phyloP scores from a whole-genome alignment of 2,113 vertebrate species.

The Hoplias malabaricus region DNA sequence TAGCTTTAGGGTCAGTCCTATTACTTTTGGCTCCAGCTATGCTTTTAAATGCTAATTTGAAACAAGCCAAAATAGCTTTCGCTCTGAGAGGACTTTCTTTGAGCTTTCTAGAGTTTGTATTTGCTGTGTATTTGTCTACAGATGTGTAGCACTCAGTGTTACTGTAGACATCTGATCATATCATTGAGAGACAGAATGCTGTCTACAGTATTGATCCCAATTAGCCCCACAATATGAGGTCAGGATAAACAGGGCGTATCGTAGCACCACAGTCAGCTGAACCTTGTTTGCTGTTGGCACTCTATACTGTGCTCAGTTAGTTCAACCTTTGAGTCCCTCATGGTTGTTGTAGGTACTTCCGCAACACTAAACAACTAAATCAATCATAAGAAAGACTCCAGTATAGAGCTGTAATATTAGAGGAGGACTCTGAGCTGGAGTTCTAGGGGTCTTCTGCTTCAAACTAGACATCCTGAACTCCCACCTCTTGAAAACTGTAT shows the following conservation, averaged over 20 bases:
- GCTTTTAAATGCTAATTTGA: conserved; percentile 8
- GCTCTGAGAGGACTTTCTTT: neutral
- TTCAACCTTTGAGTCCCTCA: too few relatives aligned
- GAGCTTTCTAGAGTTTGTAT: neutral
- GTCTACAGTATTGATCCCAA: conserved; percentile 3
- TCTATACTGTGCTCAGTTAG: too few relatives aligned
- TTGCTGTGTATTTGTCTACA: neutral
- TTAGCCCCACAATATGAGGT: neutral
- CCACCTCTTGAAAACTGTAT: too few relatives aligned
- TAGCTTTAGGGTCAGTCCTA: neutral
- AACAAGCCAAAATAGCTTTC: neutral
- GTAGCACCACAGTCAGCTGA: neutral
- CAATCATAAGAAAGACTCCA: too few relatives aligned
- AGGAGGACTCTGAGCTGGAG: too few relatives aligned
- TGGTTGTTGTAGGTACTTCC: too few relatives aligned
- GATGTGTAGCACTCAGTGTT: neutral
- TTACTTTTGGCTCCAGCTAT: neutral
- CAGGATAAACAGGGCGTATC: neutral
- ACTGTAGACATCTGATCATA: neutral
- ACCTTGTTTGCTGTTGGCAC: neutral
- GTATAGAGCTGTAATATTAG: too few relatives aligned
- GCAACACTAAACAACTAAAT: too few relatives aligned
- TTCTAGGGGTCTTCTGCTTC: too few relatives aligned
- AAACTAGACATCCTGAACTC: too few relatives aligned
- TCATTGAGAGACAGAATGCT: neutral